Conservation (phyloP, 2,113 vertebrate genomes). For the Mastomys coucha region DNA sequence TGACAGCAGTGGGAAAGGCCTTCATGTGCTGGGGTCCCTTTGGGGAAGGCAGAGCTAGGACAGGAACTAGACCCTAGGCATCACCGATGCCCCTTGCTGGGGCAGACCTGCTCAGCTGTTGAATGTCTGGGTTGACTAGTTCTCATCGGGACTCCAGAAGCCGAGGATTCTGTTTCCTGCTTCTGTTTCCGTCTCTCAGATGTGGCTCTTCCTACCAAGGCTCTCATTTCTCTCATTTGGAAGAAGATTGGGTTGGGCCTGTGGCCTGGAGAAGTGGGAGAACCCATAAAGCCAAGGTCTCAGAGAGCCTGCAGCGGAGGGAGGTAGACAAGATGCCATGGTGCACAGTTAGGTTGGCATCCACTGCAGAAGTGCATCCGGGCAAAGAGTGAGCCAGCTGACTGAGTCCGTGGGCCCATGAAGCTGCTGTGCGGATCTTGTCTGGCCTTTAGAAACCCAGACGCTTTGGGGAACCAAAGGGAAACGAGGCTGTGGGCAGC, state of each 20-base stretch:
- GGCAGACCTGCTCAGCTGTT: neutral
- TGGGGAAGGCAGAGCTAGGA: neutral
- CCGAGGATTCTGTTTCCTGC: no score
- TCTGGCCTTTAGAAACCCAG: neutral
- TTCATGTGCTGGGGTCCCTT: neutral
- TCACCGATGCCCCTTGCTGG: neutral
- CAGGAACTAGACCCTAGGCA: neutral
- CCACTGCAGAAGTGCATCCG: neutral
- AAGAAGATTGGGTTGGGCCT: neutral
- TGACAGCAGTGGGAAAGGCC: neutral
- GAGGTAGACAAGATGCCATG: neutral
- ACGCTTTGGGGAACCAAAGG: neutral
- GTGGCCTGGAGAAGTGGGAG: neutral
- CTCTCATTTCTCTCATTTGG: neutral
- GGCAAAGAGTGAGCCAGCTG: neutral
- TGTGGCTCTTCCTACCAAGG: neutral
- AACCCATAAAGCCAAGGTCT: neutral
- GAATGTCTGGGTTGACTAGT: neutral
- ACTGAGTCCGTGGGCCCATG: neutral
- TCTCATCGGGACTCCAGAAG: neutral
- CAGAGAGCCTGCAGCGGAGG: neutral
- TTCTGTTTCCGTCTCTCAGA: neutral
- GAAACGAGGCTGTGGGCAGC: neutral
- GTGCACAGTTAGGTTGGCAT: neutral
- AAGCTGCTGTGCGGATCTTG: neutral